A percentile compares a stretch with the other conserved stretches of the same genome.
Conservation (phyloP, 2,797 vertebrate genomes). For the Microhierax caerulescens region DNA sequence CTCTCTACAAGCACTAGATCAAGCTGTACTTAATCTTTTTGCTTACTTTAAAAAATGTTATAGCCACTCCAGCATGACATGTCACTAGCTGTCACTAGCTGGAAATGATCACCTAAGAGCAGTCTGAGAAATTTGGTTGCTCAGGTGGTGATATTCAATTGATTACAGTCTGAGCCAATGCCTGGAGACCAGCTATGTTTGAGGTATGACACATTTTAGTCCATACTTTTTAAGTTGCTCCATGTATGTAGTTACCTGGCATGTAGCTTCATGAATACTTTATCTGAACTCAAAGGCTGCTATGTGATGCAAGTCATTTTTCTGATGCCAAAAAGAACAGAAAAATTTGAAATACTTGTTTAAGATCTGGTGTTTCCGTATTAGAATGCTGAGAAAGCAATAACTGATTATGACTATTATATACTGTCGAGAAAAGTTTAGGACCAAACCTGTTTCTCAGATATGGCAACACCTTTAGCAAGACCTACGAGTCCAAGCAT, state of each 20-base stretch:
- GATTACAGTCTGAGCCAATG: background rate
- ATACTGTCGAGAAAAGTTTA: background rate
- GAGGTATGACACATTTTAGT: background rate
- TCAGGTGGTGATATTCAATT: background rate
- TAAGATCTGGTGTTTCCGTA: background rate
- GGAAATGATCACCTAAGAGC: background rate
- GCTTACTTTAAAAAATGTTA: background rate
- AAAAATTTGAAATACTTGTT: background rate
- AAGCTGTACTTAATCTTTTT: background rate
- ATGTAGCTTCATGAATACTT: background rate
- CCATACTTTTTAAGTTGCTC: background rate
- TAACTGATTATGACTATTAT: background rate
- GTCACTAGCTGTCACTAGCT: background rate
- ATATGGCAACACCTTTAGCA: background rate
- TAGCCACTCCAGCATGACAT: fast-evolving
- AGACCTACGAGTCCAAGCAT: background rate
- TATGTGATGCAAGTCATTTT: background rate
- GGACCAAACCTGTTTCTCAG: background rate
- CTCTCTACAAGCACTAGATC: background rate
- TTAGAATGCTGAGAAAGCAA: background rate
- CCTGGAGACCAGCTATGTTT: background rate
- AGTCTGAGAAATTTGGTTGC: background rate
- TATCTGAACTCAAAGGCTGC: background rate
- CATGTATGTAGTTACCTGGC: background rate
- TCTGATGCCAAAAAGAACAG: background rate